These are phyloP conservation scores for Coracias cyanogaster DNA, from an alignment of 2,797 vertebrate species.

Conservation along the genomic window DNA sequence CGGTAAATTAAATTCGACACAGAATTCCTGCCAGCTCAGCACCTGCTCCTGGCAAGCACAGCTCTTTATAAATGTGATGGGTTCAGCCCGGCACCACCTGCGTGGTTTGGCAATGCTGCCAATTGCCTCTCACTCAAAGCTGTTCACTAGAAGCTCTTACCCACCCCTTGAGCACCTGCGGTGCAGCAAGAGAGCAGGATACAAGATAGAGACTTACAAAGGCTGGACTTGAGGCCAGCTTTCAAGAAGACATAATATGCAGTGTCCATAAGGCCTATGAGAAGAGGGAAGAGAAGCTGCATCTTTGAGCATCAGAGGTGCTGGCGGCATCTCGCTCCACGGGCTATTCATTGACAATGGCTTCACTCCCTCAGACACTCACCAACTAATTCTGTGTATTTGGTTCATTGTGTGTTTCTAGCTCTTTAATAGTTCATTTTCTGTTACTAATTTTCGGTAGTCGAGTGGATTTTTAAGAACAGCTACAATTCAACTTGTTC, in stretches of 20 bases:
- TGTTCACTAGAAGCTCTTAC: background rate
- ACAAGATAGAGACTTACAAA: background rate
- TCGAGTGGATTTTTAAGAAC: background rate
- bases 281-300: background rate
- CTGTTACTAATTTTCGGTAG: background rate
- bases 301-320: accelerated
- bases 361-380: background rate
- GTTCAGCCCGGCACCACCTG: slow-evolving; percentile 14
- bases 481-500: background rate
- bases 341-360: background rate
- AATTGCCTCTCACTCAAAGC: background rate
- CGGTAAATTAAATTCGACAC: slow-evolving; percentile 21
- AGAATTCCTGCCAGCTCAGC: background rate
- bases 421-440: background rate
- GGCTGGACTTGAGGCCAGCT: background rate
- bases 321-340: background rate
- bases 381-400: background rate
- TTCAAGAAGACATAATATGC: background rate
- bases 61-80: slow-evolving; percentile 13
- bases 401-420: background rate
- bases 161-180: background rate
- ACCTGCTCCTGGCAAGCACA: slow-evolving; percentile 42
- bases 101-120: background rate
- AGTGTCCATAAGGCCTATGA: background rate
- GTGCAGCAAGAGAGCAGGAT: background rate